These are phyloP conservation scores for Pangasianodon gigas DNA, from an alignment of 2,113 vertebrate species.

Conservation along the genomic window DNA sequence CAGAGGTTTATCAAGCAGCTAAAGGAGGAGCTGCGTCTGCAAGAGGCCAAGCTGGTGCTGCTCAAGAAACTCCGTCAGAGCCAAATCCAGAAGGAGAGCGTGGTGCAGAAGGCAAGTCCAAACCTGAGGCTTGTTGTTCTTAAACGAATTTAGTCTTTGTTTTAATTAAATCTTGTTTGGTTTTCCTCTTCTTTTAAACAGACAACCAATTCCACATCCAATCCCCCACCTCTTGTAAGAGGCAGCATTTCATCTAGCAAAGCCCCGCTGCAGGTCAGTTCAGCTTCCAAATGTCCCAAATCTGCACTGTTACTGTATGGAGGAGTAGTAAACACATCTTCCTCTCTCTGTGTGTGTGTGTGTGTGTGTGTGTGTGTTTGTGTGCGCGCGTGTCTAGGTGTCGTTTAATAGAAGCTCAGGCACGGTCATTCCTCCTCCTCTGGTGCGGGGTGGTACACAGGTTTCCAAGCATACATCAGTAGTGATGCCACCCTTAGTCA, in stretches of 20 bases:
- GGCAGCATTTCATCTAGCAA: constrained; percentile 85
- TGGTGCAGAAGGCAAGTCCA: constrained; percentile 82
- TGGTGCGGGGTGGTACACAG: constrained; percentile 92
- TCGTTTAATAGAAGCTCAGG: constrained; percentile 81
- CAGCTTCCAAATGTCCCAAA: neutral
- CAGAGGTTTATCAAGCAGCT: constrained; percentile 90
- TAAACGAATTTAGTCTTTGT: neutral
- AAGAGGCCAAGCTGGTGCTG: constrained; percentile 94
- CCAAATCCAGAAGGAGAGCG: constrained; percentile 92
- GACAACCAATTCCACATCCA: constrained; percentile 81
- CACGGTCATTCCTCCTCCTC: constrained; percentile 89
- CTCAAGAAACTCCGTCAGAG: constrained; percentile 96
- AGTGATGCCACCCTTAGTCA: constrained; percentile 91
- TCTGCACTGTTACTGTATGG: neutral
- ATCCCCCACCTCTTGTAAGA: constrained; percentile 88
- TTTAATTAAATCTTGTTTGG: neutral
- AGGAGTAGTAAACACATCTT: neutral
- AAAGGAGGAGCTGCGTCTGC: constrained; percentile 90
- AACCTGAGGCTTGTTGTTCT: neutral
- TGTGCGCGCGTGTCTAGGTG: neutral
- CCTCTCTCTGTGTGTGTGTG: neutral
- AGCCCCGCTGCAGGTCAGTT: constrained; percentile 84
- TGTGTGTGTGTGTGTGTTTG: neutral
- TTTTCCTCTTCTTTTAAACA: constrained; percentile 58
- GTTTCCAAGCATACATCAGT: constrained; percentile 81